Evolutionary conservation across 2,797 vertebrate genomes (phyloP).

Genomic region (Podargus strigoides): DNA sequence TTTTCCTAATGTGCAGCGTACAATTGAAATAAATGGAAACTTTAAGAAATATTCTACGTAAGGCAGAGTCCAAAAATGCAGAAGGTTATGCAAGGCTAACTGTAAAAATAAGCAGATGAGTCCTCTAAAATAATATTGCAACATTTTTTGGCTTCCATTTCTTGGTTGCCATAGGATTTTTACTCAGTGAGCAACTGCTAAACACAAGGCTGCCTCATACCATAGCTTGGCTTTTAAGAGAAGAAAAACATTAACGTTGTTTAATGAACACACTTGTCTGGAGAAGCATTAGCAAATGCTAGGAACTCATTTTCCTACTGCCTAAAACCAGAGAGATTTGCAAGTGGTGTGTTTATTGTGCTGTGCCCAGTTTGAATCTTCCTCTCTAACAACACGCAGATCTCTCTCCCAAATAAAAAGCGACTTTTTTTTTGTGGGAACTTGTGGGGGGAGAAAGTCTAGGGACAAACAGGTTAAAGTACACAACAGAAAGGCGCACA

Average conservation of each 20-base stretch:
- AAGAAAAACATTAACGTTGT: slow-evolving; percentile 38
- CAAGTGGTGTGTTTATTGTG: not conserved
- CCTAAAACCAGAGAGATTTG: slow-evolving; percentile 16
- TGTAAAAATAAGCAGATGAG: slow-evolving; percentile 77
- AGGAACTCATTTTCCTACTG: slow-evolving; percentile 19
- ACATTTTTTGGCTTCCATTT: slow-evolving; percentile 67
- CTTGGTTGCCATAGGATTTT: slow-evolving; percentile 67
- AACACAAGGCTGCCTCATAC: slow-evolving; percentile 57
- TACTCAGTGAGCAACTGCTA: slow-evolving; percentile 44
- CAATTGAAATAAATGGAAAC: slow-evolving; percentile 66
- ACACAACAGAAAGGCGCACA: not conserved
- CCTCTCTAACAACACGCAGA: not conserved
- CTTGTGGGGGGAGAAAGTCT: not conserved
- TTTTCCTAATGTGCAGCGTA: slow-evolving; percentile 54
- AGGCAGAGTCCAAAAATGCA: slow-evolving; percentile 71
- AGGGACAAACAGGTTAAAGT: slow-evolving; percentile 21
- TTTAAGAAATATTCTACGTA: slow-evolving; percentile 73
- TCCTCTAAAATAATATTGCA: slow-evolving; percentile 75
- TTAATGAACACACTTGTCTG: slow-evolving; percentile 43
- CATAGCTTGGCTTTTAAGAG: slow-evolving; percentile 48
- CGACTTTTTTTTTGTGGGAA: not conserved
- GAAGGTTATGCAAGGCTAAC: slow-evolving; percentile 76
- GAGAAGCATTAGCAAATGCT: slow-evolving; percentile 5
- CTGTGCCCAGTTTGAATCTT: not conserved
- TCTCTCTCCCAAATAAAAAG: not conserved